Percentiles rank a stretch among this genome's conserved stretches.
Conservation (phyloP, 2,888 invertebrate genomes). For the Xestia c-nigrum region DNA sequence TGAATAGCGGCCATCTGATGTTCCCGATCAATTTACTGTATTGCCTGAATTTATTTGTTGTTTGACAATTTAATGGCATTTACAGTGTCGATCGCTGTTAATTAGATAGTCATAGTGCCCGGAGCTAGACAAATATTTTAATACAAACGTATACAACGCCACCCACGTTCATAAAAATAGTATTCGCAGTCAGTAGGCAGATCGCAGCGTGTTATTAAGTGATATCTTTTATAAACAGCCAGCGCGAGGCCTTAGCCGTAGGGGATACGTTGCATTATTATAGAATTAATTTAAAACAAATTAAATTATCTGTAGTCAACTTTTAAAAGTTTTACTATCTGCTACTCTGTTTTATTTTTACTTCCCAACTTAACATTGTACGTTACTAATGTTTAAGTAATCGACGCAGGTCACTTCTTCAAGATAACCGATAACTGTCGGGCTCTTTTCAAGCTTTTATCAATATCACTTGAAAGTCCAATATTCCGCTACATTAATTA, state of each 20-base stretch:
- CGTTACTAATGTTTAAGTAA: neutral
- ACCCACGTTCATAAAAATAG: slow-evolving; percentile 79
- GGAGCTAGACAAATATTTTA: slow-evolving; percentile 78
- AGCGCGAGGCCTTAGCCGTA: slow-evolving; percentile 53
- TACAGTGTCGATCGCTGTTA: slow-evolving; percentile 74
- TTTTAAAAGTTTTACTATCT: neutral
- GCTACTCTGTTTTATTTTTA: slow-evolving; percentile 19
- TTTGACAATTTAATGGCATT: slow-evolving; percentile 82
- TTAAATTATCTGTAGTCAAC: slow-evolving; percentile 32
- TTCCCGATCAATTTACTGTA: slow-evolving; percentile 74
- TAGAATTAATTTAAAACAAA: slow-evolving; percentile 47
- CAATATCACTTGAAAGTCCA: slow-evolving; percentile 25
- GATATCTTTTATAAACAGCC: slow-evolving; percentile 70
- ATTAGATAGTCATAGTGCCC: slow-evolving; percentile 71
- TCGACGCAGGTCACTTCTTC: slow-evolving; percentile 42
- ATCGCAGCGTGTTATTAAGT: slow-evolving; percentile 74
- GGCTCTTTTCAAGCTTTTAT: slow-evolving; percentile 46
- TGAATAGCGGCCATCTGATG: slow-evolving; percentile 50
- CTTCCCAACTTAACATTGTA: slow-evolving; percentile 1
- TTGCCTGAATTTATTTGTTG: slow-evolving; percentile 74
- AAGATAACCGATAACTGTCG: slow-evolving; percentile 45
- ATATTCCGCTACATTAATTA: slow-evolving; percentile 20
- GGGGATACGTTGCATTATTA: slow-evolving; percentile 52
- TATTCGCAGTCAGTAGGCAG: slow-evolving; percentile 71
- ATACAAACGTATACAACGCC: slow-evolving; percentile 76